Percentiles rank a stretch among this genome's conserved stretches.
Evolutionary conservation across 1,140 invertebrate species (phyloP).

Genomic region (Paralvinella palmiformis): DNA sequence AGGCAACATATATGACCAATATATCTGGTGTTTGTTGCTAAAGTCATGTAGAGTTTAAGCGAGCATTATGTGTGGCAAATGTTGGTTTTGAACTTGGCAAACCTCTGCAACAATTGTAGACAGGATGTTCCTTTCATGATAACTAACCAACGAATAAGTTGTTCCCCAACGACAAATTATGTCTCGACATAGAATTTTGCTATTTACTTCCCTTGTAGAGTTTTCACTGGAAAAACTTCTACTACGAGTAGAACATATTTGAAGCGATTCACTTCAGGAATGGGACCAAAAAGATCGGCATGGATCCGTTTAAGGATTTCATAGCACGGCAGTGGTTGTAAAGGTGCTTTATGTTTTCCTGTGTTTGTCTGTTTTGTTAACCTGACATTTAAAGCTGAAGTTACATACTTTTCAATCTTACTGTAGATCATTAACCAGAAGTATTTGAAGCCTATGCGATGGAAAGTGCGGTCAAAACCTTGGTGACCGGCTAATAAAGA

Average conservation of each 20-base stretch:
- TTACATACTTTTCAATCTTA: slow-evolving; percentile 21
- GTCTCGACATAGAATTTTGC: slow-evolving; percentile 23
- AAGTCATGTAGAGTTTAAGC: not conserved
- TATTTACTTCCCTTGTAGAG: slow-evolving; percentile 20
- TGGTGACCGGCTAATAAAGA: slow-evolving; percentile 23
- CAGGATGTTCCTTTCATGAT: slow-evolving; percentile 25
- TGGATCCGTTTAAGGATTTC: slow-evolving; percentile 23
- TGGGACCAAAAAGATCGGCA: slow-evolving; percentile 25
- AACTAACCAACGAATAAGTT: slow-evolving; percentile 18
- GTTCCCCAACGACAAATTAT: slow-evolving; percentile 24
- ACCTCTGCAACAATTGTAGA: slow-evolving; percentile 24
- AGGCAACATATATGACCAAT: too few species aligned
- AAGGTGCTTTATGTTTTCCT: slow-evolving; percentile 18
- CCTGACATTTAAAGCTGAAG: slow-evolving; percentile 24
- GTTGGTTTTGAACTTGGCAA: slow-evolving; percentile 22
- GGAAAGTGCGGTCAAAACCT: slow-evolving; percentile 21
- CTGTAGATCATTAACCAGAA: slow-evolving; percentile 26
- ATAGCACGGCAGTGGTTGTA: slow-evolving; percentile 13
- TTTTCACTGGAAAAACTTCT: slow-evolving; percentile 22
- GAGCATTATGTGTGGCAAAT: slow-evolving; percentile 18
- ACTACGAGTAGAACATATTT: slow-evolving; percentile 25
- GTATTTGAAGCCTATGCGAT: slow-evolving; percentile 22
- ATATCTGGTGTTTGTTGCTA: not conserved
- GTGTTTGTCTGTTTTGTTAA: slow-evolving; percentile 18
- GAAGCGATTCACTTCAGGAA: slow-evolving; percentile 18